phyloP scores from a whole-genome alignment of 2,113 vertebrate genomes.

The Heptranchias perlo region DNA sequence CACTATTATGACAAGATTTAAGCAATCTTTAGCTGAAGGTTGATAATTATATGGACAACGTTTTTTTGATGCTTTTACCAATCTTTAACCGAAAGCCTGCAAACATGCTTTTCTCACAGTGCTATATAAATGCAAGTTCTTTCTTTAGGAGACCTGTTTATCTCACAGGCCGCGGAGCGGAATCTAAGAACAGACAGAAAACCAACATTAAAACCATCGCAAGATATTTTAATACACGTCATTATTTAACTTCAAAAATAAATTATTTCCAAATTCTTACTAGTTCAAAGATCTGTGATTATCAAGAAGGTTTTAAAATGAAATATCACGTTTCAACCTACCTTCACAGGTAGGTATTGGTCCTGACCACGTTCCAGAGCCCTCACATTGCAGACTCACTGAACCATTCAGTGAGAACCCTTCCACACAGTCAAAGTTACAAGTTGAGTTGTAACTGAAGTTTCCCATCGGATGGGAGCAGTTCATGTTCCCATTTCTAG shows the following conservation, averaged over 20 bases:
- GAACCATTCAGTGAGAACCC: slow-evolving; percentile 57
- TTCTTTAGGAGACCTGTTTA: too few relatives aligned
- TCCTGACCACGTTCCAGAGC: slow-evolving; percentile 57
- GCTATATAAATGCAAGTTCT: too few relatives aligned
- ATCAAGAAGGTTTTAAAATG: not conserved
- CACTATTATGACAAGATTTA: too few relatives aligned
- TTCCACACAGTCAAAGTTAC: slow-evolving; percentile 60
- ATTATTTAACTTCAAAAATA: not conserved
- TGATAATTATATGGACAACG: too few relatives aligned
- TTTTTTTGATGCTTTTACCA: too few relatives aligned
- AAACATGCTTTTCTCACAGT: too few relatives aligned
- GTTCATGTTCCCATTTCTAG: slow-evolving; percentile 41
- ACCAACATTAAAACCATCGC: not conserved
- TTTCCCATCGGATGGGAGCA: slow-evolving; percentile 53
- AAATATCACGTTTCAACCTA: slow-evolving; percentile 42
- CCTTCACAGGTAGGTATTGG: slow-evolving; percentile 63
- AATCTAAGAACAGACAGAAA: not conserved
- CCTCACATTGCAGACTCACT: slow-evolving; percentile 50
- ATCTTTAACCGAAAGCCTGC: too few relatives aligned
- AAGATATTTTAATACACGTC: not conserved
- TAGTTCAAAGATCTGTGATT: not conserved
- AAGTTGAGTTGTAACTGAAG: slow-evolving; percentile 57
- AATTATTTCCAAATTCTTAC: not conserved
- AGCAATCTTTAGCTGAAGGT: too few relatives aligned
- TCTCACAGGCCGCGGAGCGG: not conserved